Percentiles rank a stretch among this genome's conserved stretches.
Evolutionary conservation across 1,140 invertebrate species (phyloP).

Genomic region (Lepidostoma basale): DNA sequence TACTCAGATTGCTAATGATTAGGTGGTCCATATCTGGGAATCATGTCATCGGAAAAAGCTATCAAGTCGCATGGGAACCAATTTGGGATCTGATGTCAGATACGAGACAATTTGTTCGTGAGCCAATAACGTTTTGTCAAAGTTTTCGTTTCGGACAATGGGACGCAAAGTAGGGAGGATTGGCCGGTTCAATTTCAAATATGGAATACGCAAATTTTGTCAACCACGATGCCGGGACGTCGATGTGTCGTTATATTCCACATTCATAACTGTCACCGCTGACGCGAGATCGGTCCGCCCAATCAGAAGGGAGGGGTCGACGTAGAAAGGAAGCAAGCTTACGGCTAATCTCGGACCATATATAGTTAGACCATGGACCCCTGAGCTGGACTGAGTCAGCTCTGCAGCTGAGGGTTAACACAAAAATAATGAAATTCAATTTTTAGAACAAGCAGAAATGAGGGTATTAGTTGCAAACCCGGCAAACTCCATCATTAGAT

Average conservation of each 20-base stretch:
- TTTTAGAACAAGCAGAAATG: too few relatives aligned
- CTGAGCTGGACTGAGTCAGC: too few relatives aligned
- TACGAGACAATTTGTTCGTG: slow-evolving; percentile 13
- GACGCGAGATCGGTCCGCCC: not conserved
- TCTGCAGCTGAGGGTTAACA: too few relatives aligned
- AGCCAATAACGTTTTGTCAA: slow-evolving; percentile 34
- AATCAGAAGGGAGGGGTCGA: not conserved
- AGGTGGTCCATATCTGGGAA: not conserved
- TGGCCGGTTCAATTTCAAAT: slow-evolving; percentile 13
- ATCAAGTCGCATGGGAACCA: slow-evolving; percentile 17
- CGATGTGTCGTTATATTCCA: slow-evolving; percentile 26
- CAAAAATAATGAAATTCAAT: too few relatives aligned
- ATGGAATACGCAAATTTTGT: slow-evolving; percentile 37
- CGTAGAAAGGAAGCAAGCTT: too few relatives aligned
- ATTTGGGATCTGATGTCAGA: not conserved
- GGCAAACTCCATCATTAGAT: too few relatives aligned
- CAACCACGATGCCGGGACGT: slow-evolving; percentile 16
- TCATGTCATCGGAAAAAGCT: slow-evolving; percentile 13
- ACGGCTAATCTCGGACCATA: too few relatives aligned
- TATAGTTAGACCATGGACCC: too few relatives aligned
- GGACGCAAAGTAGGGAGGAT: slow-evolving; percentile 1
- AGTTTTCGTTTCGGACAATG: slow-evolving; percentile 22
- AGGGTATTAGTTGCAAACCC: too few relatives aligned
- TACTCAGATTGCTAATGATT: too few relatives aligned
- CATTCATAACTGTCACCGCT: slow-evolving; percentile 40